phyloP scores from a whole-genome alignment of 2,113 vertebrate genomes.

The Oxyura jamaicensis region DNA sequence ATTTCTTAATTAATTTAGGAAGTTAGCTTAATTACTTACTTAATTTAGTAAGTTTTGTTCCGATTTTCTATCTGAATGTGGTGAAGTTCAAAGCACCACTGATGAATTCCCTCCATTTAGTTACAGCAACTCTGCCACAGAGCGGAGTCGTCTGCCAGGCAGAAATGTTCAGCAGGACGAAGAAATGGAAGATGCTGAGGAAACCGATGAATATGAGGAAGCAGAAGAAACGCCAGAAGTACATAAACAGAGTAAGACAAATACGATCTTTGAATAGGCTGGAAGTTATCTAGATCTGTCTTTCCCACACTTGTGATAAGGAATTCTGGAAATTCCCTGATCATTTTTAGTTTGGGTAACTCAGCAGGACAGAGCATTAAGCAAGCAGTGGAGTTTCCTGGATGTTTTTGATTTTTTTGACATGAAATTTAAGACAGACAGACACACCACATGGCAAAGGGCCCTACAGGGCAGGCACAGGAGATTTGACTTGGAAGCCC shows the following conservation, averaged over 20 bases:
- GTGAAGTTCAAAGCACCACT: not conserved
- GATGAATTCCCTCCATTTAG: slow-evolving; percentile 39
- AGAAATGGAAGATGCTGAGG: slow-evolving; percentile 64
- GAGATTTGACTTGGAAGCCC: not conserved
- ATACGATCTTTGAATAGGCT: not conserved
- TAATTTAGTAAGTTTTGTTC: not conserved
- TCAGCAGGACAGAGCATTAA: not conserved
- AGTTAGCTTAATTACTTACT: too few species aligned
- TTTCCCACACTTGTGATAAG: not conserved
- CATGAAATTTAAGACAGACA: not conserved
- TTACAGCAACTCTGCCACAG: slow-evolving; percentile 62
- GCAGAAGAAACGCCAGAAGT: slow-evolving; percentile 68
- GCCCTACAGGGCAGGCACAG: not conserved
- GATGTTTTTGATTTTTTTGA: not conserved
- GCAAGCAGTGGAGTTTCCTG: not conserved
- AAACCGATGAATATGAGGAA: slow-evolving; percentile 67
- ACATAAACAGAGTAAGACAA: slow-evolving; percentile 73
- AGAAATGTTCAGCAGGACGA: slow-evolving; percentile 59
- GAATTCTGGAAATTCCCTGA: not conserved
- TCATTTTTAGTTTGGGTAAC: not conserved
- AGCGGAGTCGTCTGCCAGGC: slow-evolving; percentile 39
- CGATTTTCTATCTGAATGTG: not conserved
- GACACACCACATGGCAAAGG: not conserved
- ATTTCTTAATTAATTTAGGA: too few species aligned
- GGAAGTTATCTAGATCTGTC: not conserved